phyloP scores from a whole-genome alignment of 2,888 invertebrate genomes.

The Blastobasis adustella region DNA sequence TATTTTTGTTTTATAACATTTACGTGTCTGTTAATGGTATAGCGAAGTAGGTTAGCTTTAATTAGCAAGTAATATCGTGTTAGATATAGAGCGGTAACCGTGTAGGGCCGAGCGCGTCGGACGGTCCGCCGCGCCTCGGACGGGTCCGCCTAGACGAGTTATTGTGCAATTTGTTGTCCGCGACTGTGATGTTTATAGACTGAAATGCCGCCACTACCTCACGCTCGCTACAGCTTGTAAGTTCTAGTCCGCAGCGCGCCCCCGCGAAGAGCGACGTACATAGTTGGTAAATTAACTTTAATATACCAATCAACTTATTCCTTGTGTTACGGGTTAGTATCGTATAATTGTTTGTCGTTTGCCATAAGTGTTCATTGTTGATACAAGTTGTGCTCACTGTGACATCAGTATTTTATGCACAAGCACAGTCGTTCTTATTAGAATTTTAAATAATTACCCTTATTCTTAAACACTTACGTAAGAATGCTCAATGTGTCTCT shows the following conservation, averaged over 20 bases:
- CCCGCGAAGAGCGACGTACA: constrained; percentile 52
- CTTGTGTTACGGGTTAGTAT: constrained; percentile 52
- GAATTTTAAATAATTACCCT: constrained; percentile 31
- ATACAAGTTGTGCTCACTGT: constrained; percentile 50
- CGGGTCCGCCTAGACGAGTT: constrained; percentile 57
- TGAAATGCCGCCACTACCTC: constrained; percentile 76
- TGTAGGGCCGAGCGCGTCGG: constrained; percentile 43
- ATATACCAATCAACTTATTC: constrained; percentile 39
- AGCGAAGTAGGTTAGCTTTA: constrained; percentile 67
- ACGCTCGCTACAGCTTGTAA: constrained; percentile 60
- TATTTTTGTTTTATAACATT: constrained; percentile 65
- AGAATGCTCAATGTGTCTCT: constrained; percentile 64
- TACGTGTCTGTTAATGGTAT: constrained; percentile 66
- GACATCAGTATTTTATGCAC: constrained; percentile 48
- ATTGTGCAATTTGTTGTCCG: constrained; percentile 74
- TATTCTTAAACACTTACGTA: constrained; percentile 39
- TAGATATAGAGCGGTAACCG: constrained; percentile 49
- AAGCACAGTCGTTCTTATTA: constrained; percentile 59
- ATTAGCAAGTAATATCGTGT: constrained; percentile 52
- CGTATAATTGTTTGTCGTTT: constrained; percentile 46
- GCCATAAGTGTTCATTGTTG: constrained; percentile 68
- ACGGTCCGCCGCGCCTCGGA: constrained; percentile 40
- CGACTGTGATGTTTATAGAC: constrained; percentile 82
- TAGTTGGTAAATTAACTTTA: constrained; percentile 12
- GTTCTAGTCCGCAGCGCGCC: constrained; percentile 67